Percentiles rank a stretch among this genome's conserved stretches.
phyloP scores from a whole-genome alignment of 2,888 invertebrate species.

The Drosophila kokeensis region DNA sequence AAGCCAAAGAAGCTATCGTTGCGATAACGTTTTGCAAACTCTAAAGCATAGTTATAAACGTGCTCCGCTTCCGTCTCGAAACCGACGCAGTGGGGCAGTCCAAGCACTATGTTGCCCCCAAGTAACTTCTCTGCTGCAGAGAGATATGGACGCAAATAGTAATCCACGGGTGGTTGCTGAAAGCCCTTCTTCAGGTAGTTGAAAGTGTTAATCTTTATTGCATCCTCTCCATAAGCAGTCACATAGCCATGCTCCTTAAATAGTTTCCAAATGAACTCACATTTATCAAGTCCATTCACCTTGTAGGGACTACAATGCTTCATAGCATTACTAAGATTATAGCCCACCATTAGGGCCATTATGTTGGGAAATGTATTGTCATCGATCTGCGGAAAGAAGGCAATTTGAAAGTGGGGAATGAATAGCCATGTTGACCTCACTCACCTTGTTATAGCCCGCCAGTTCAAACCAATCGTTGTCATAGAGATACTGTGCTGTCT shows the following conservation, averaged over 20 bases:
- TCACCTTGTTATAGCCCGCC: slow-evolving; percentile 90
- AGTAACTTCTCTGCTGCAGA: slow-evolving; percentile 88
- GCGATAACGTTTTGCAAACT: slow-evolving; percentile 88
- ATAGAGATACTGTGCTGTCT: slow-evolving; percentile 89
- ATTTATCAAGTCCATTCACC: slow-evolving; percentile 88
- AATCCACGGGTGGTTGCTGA: slow-evolving; percentile 90
- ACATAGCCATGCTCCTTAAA: slow-evolving; percentile 90
- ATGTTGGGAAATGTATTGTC: slow-evolving; percentile 97
- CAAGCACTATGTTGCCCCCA: slow-evolving; percentile 85
- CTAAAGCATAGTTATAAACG: slow-evolving; percentile 89
- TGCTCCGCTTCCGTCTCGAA: slow-evolving; percentile 89
- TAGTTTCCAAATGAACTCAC: slow-evolving; percentile 91
- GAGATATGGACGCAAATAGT: slow-evolving; percentile 91
- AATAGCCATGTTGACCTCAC: background rate
- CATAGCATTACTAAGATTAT: slow-evolving; percentile 86
- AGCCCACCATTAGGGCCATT: slow-evolving; percentile 92
- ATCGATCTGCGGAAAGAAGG: slow-evolving; percentile 87
- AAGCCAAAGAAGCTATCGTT: slow-evolving; percentile 89
- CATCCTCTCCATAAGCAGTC: slow-evolving; percentile 93
- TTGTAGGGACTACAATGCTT: slow-evolving; percentile 86
- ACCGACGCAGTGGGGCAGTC: slow-evolving; percentile 87
- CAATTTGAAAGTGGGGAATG: background rate
- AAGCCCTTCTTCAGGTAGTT: slow-evolving; percentile 91
- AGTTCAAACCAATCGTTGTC: slow-evolving; percentile 90
- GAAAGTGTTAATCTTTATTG: slow-evolving; percentile 88